Evolutionary conservation across 2,888 invertebrate species (phyloP), one percentile per base, ranked within the genome.

Genomic region (Ormyrus rosae): DNA sequence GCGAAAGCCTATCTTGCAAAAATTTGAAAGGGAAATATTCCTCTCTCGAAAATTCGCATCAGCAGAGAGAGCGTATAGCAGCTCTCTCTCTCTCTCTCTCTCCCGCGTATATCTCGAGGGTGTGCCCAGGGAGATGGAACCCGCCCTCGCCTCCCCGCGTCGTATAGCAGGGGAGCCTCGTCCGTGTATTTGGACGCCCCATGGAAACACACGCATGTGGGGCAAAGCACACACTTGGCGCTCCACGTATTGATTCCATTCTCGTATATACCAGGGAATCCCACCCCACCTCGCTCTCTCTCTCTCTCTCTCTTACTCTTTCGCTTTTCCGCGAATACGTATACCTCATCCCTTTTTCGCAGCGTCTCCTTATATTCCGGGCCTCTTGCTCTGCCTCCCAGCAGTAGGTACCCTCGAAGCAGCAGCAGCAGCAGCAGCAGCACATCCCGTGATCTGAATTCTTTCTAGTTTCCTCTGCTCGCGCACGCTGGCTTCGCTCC

Each of bases 381-480:
- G 55, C 76, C 13, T 53, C 70, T 45, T 67, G 34, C 51, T 69
- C 58, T 34, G 51, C 45, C 64, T 70, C 58, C 63, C 80, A 19
- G 67, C 55, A 72, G 67, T 67, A 67, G 51, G 67, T 53, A 50
- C 13, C 65, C 67, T 61, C 55, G 60, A 53, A 64, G 48, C 85
- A 82, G 58, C 9, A 13, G 13, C 85, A 82, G 58, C 9, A 70
- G 74, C 50, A 45, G 68, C 60, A 81, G 83, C 83, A 73, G 85
- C 85, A 83, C 85, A 85, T 88, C 86, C 84, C 88, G 87, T 89
- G 87, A 89, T 89, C 89, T 88, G 89, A 89, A 89, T 89, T 89
- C 87, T 86, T 88, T 87, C 88, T 88, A 88, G 89, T 89, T 87
- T 87, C 86, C 86, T 85, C 80, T 67, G 75, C 69, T 81, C 82